Conservation (phyloP, 1,140 invertebrate genomes). For the Lasioglossum baleicum region DNA sequence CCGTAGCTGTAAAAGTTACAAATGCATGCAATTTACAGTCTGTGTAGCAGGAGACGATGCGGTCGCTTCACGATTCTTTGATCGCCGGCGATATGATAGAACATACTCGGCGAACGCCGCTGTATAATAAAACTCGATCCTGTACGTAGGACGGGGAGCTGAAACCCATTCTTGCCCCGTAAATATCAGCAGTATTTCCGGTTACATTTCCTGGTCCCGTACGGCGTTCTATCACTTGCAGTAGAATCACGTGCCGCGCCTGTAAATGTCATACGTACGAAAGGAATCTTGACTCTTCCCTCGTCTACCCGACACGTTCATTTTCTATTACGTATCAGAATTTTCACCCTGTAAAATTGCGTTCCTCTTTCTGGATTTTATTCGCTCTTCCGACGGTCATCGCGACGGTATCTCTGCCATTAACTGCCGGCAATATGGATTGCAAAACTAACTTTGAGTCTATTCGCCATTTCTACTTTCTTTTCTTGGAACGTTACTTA, state of each 20-base stretch:
- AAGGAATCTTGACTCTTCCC: conserved; percentile 7
- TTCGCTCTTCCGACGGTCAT: no score
- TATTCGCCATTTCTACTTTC: background rate
- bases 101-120: background rate
- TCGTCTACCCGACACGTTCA: background rate
- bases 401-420: no score
- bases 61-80: background rate
- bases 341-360: background rate
- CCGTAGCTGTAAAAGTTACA: background rate
- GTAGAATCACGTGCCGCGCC: background rate
- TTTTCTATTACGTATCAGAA: conserved; percentile 4
- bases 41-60: background rate
- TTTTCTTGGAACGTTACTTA: background rate
- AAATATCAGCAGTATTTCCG: conserved; percentile 19
- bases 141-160: background rate
- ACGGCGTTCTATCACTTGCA: no score
- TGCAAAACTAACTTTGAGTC: no score
- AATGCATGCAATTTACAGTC: background rate
- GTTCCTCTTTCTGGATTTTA: background rate
- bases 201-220: background rate
- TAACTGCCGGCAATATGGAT: no score
- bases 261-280: conserved; percentile 1
- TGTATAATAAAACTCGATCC: background rate
- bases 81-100: background rate
- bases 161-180: background rate